These are phyloP conservation scores for Thereva unica DNA, from an alignment of 2,888 invertebrate species.

Conservation along the genomic window DNA sequence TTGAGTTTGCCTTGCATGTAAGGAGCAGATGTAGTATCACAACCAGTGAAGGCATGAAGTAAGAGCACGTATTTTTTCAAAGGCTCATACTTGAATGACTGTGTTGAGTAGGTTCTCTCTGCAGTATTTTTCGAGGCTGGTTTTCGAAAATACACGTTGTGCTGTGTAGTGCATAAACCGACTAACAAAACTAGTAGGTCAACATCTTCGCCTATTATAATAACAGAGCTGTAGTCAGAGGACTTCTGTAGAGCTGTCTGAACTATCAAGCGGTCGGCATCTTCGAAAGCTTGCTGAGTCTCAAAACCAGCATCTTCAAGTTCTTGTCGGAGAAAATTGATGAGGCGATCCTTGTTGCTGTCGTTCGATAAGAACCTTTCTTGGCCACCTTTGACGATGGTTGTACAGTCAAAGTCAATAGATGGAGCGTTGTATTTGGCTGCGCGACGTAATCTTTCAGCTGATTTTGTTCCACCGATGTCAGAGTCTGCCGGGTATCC, in stretches of 20 bases:
- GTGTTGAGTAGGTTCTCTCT: no score
- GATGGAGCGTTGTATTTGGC: constrained; percentile 5
- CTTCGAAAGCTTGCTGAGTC: constrained; percentile 26
- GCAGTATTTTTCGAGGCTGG: no score
- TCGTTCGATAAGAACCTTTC: constrained; percentile 19
- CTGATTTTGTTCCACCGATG: no score
- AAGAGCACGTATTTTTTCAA: no score
- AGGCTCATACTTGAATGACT: no score
- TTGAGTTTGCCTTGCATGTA: no score
- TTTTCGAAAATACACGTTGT: no score
- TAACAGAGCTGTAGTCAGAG: constrained; percentile 1
- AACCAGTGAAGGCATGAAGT: no score
- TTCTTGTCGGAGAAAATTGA: background rate
- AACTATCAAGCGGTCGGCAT: constrained; percentile 26
- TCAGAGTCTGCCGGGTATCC: constrained; percentile 11
- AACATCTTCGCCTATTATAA: constrained; percentile 24
- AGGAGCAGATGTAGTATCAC: no score
- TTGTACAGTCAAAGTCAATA: constrained; percentile 19
- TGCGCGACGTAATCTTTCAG: constrained; percentile 18
- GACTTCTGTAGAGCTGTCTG: constrained; percentile 17
- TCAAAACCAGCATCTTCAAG: constrained; percentile 16
- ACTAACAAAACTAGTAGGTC: constrained; percentile 31
- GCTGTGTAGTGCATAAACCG: no score
- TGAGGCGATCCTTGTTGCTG: constrained; percentile 25
- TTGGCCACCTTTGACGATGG: constrained; percentile 4